Base-by-base conservation (phyloP, 53 echinoderm and acorn worm species). In the Henricia sp. region DNA sequence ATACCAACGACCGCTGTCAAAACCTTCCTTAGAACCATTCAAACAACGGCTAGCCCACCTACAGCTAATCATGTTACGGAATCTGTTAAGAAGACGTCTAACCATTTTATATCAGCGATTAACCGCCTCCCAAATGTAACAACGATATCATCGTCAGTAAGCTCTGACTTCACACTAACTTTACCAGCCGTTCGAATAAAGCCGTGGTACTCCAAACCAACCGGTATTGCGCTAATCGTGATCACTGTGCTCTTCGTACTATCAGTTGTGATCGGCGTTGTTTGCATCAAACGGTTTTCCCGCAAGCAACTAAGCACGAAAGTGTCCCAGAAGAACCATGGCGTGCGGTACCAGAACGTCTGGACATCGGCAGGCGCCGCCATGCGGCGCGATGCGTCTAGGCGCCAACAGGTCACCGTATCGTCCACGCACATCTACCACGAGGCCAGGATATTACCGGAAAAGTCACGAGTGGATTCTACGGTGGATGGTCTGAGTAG, bases 401-500 rank as follows among this genome's bases (percentile, higher is more conserved):
- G 14, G 21, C 80, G 80, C 17, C 62, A 80, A 13, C 63, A 64
- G 44, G 33, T 80, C 12, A 80, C 70, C 8, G 70, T 80, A 30
- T n/a, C 80, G 3, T 80, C 80, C 64, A 48, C 63, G 17, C 80
- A 80, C 34, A 80, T 80, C 63, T 80, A 80, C 50, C 80, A 80
- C 80, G 80, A 80, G 13, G 80, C 80, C 46, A 44, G 80, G 50
- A 40, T 80, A 11, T 19, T 62, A 50, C 46, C 63, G 48, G 80
- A 80, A 12, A 80, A 80, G 32, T 63, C 80, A 5, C n/a, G 64
- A 5, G 80, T 65, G 0, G 80, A 80, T 17, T 80, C 80, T 10
- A 80, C 64, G 34, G 80, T 80, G 64, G 64, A 80, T 33, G 34
- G 80, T 6, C 19, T 46, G 2, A 80, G 80, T 50, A 64, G 80